Conservation (phyloP, 2,888 invertebrate species). For the Trichogramma dendrolimi region DNA sequence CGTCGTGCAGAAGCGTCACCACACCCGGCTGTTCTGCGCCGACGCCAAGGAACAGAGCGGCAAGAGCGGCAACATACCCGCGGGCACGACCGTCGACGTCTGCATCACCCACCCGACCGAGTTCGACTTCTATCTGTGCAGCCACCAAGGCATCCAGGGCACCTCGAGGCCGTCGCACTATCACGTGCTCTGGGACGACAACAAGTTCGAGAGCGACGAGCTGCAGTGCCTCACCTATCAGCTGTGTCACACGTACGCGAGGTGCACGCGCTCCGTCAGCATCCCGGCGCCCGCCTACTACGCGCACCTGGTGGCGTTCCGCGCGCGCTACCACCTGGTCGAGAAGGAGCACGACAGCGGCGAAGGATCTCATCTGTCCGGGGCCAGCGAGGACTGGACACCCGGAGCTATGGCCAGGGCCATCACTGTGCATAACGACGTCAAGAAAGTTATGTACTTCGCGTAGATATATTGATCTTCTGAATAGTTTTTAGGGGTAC, state of each 20-base stretch:
- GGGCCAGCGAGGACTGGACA: too few relatives aligned
- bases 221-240: constrained; percentile 98
- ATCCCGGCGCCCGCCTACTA: constrained; percentile 99
- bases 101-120: constrained; percentile 99
- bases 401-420: too few relatives aligned
- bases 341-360: constrained; percentile 94
- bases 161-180: constrained; percentile 98
- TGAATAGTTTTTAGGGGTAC: too few relatives aligned
- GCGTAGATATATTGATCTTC: too few relatives aligned
- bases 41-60: constrained; percentile 98
- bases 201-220: constrained; percentile 97
- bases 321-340: constrained; percentile 96
- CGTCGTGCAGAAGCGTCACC: constrained; percentile 97
- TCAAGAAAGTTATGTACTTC: too few relatives aligned
- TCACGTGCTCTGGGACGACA: constrained; percentile 99
- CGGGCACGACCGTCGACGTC: constrained; percentile 98
- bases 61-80: constrained; percentile 98
- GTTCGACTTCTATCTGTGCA: constrained; percentile 99
- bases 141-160: constrained; percentile 95
- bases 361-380: too few relatives aligned
- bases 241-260: constrained; percentile 98
- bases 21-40: constrained; percentile 95
- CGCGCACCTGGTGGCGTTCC: constrained; percentile 98
- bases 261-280: constrained; percentile 97
- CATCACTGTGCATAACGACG: too few relatives aligned